Conservation (phyloP, 2,797 vertebrate genomes). For the Diglossa cyanea region DNA sequence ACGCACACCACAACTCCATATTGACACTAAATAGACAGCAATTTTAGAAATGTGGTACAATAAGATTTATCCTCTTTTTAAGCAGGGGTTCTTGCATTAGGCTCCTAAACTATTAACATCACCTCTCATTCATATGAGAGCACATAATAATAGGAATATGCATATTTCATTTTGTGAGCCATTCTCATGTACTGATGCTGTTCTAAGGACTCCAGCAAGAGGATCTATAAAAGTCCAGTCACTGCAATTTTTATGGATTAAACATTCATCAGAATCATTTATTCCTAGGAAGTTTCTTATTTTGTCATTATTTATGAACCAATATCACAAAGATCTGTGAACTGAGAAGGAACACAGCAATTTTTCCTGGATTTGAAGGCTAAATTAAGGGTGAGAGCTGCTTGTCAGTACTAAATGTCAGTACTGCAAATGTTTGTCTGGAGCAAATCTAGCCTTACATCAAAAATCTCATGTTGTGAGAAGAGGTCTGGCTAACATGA, state of each 20-base stretch:
- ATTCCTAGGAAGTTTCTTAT: neutral
- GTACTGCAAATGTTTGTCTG: neutral
- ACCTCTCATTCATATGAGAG: slow-evolving; percentile 32
- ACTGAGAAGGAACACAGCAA: neutral
- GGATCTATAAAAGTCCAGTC: neutral
- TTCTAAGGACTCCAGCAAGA: neutral
- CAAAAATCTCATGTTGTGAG: neutral
- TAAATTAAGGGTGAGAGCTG: neutral
- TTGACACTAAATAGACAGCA: neutral
- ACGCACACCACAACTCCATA: neutral
- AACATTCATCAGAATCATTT: neutral
- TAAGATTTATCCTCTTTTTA: neutral
- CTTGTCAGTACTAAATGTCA: neutral
- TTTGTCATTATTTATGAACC: slow-evolving; percentile 12
- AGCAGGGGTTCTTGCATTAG: neutral
- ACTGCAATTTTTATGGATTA: neutral
- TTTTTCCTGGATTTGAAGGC: neutral
- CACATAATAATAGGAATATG: neutral
- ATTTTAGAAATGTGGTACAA: neutral
- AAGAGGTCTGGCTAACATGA: neutral
- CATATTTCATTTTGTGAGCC: slow-evolving; percentile 30
- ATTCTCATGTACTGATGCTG: neutral
- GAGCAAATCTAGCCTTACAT: neutral
- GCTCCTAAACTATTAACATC: neutral
- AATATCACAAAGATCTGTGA: neutral